Conservation (phyloP, 2,113 vertebrate species). For the Mesocricetus auratus region DNA sequence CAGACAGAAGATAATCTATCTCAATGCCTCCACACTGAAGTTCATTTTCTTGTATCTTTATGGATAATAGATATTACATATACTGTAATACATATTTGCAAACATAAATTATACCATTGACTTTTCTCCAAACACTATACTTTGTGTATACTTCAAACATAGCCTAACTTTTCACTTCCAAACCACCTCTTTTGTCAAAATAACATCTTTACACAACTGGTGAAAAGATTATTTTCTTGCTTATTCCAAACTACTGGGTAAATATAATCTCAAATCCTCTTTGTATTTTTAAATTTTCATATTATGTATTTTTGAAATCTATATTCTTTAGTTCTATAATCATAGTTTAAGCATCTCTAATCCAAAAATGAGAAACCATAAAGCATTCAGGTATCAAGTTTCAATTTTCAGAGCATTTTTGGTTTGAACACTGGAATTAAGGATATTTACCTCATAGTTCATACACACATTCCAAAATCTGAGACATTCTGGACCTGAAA, state of each 20-base stretch:
- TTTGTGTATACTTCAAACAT: neutral
- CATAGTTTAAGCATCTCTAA: neutral
- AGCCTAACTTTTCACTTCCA: neutral
- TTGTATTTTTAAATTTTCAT: neutral
- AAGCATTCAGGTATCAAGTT: neutral
- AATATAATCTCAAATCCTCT: neutral
- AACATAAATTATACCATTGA: neutral
- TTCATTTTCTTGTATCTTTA: constrained; percentile 19
- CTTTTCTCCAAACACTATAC: neutral
- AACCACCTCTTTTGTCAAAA: neutral
- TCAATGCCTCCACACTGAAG: neutral
- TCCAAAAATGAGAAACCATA: neutral
- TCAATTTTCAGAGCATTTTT: neutral
- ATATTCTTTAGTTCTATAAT: neutral
- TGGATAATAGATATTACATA: neutral
- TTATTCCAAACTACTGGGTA: neutral
- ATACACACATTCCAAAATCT: neutral
- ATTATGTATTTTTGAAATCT: neutral
- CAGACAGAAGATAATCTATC: neutral
- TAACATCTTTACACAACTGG: neutral
- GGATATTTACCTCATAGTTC: neutral
- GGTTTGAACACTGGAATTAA: neutral
- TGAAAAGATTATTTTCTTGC: neutral
- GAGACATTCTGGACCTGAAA: neutral
- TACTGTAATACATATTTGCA: neutral